phyloP scores from a whole-genome alignment of 2,888 invertebrate genomes.

The Abrostola tripartita region DNA sequence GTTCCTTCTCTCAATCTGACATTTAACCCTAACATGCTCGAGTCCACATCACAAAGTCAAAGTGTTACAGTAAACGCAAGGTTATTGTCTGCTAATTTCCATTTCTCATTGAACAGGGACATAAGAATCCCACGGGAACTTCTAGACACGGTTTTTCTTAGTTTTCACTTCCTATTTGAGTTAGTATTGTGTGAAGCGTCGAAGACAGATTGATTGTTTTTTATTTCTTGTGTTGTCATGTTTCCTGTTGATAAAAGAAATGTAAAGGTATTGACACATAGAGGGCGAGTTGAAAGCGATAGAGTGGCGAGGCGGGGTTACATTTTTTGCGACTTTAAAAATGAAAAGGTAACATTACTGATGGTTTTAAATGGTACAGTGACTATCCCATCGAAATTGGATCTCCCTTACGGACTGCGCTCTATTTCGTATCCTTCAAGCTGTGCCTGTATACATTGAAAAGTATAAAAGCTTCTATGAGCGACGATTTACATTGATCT shows the following conservation, averaged over 20 bases:
- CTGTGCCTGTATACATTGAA: too few relatives aligned
- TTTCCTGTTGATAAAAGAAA: neutral
- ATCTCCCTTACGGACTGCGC: too few relatives aligned
- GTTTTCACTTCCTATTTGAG: slow-evolving; percentile 33
- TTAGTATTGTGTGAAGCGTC: slow-evolving; percentile 22
- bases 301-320: neutral
- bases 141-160: slow-evolving; percentile 16
- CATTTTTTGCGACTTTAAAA: neutral
- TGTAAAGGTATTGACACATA: neutral
- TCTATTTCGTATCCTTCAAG: too few relatives aligned
- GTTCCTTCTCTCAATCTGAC: too few relatives aligned
- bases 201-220: slow-evolving; percentile 13
- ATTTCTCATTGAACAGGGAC: slow-evolving; percentile 35
- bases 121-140: slow-evolving; percentile 54
- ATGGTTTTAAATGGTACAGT: too few relatives aligned
- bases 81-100: slow-evolving; percentile 56
- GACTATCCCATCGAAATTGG: too few relatives aligned
- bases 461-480: too few relatives aligned
- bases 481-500: too few relatives aligned
- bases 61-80: slow-evolving; percentile 21
- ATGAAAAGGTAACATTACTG: too few relatives aligned
- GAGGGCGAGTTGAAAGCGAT: neutral
- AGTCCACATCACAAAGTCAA: slow-evolving; percentile 24
- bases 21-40: slow-evolving; percentile 25
- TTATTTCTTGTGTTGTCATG: neutral